A percentile compares a stretch with the other conserved stretches of the same genome.
Conservation (phyloP, 1,140 invertebrate species). For the Drosophila elegans region DNA sequence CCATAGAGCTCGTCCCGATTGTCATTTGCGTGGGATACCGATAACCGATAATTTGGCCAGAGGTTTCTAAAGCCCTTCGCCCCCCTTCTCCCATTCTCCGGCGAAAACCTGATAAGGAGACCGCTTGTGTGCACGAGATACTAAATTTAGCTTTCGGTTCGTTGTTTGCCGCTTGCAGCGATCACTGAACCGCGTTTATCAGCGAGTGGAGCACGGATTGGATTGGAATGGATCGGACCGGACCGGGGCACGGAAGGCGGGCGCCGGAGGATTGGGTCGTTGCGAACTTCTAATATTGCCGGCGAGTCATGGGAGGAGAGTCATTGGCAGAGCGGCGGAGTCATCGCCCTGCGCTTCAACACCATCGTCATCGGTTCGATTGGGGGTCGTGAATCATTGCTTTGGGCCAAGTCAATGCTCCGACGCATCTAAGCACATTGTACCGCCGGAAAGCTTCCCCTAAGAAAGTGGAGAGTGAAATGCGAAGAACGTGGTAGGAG, state of each 20-base stretch:
- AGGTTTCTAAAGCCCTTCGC: not conserved
- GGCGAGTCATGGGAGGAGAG: conserved; percentile 10
- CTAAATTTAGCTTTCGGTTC: conserved; percentile 39
- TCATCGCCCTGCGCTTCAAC: conserved; percentile 14
- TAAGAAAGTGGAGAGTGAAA: not conserved
- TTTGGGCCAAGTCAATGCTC: conserved; percentile 63
- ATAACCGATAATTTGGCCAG: not conserved
- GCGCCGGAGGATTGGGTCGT: not conserved
- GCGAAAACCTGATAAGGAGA: conserved; percentile 4
- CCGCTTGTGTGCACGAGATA: conserved; percentile 29
- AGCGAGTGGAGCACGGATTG: not conserved
- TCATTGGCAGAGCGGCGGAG: conserved; percentile 24
- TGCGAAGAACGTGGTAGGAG: conserved; percentile 3
- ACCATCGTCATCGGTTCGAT: conserved; percentile 24
- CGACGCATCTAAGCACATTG: conserved; percentile 40
- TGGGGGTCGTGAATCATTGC: conserved; percentile 41
- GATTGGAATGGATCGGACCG: not conserved
- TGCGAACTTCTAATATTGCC: conserved; percentile 17
- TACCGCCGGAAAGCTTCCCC: conserved; percentile 5
- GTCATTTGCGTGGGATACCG: conserved; percentile 25
- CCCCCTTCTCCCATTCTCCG: not conserved
- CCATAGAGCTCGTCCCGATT: conserved; percentile 5
- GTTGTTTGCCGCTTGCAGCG: conserved; percentile 24
- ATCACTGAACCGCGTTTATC: conserved; percentile 48
- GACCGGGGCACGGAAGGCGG: too few relatives aligned